Evolutionary conservation across 2,113 vertebrate genomes (phyloP).

Genomic region (Polyodon spathula): DNA sequence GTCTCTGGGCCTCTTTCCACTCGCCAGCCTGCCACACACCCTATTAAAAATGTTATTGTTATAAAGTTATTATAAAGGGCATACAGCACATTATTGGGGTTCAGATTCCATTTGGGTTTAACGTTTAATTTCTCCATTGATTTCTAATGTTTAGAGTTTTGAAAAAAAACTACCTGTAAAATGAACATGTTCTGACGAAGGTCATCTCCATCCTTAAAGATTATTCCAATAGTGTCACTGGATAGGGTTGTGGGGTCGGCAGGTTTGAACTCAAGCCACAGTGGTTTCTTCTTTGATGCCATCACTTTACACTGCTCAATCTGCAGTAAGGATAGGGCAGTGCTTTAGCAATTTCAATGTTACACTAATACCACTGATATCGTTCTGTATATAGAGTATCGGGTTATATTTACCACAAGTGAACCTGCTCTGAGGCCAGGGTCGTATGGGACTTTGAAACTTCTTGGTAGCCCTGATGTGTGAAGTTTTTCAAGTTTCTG

Average conservation of each 20-base stretch:
- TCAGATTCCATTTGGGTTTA: no score
- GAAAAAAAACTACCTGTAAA: constrained; percentile 68
- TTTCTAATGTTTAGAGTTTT: not conserved
- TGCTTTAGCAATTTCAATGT: not conserved
- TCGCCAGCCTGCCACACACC: no score
- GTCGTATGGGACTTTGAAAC: constrained; percentile 89
- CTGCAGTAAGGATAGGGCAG: constrained; percentile 42
- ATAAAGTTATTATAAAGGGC: no score
- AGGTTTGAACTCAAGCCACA: constrained; percentile 94
- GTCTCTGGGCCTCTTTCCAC: no score
- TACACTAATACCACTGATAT: not conserved
- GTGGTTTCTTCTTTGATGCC: constrained; percentile 96
- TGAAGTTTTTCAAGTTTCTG: constrained; percentile 89
- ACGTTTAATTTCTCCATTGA: no score
- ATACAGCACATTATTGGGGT: no score
- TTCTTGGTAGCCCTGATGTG: constrained; percentile 70
- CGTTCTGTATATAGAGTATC: not conserved
- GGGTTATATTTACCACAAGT: constrained; percentile 64
- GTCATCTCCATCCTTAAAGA: constrained; percentile 96
- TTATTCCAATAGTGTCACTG: constrained; percentile 89
- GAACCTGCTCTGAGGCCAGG: constrained; percentile 85
- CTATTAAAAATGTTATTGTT: no score
- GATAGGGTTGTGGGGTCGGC: constrained; percentile 84
- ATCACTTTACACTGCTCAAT: constrained; percentile 97
- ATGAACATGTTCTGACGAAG: constrained; percentile 97